Conservation (phyloP, 2,113 vertebrate species). For the Pomatostomus ruficeps region DNA sequence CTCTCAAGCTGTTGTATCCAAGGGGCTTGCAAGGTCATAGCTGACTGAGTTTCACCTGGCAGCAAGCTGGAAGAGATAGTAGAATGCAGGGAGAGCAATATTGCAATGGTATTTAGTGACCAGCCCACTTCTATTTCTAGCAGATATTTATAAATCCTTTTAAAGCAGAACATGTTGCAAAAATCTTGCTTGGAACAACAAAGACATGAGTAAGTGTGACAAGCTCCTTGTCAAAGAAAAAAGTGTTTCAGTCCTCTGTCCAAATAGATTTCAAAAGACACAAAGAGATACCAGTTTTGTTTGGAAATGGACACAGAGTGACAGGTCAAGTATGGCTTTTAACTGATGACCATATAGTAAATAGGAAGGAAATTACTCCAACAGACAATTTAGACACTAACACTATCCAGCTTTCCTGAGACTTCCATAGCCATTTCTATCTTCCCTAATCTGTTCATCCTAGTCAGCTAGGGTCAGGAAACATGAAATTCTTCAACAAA, state of each 20-base stretch:
- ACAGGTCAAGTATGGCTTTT: conserved; percentile 32
- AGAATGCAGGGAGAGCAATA: background rate
- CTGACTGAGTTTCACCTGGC: background rate
- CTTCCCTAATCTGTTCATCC: background rate
- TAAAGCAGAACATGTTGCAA: background rate
- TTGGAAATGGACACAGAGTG: background rate
- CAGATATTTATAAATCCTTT: conserved; percentile 2
- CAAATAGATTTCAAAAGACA: conserved; percentile 14
- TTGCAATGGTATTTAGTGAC: background rate
- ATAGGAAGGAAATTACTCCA: conserved; percentile 10
- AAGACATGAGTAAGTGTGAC: conserved; percentile 40
- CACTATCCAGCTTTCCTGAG: background rate
- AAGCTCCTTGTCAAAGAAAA: background rate
- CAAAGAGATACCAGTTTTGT: background rate
- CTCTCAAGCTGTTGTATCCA: background rate
- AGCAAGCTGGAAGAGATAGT: background rate
- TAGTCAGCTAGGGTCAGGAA: background rate
- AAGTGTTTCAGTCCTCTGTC: background rate
- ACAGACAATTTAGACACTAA: background rate
- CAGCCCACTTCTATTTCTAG: background rate
- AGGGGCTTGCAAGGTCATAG: background rate
- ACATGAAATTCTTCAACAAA: background rate
- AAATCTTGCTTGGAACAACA: background rate
- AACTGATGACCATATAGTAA: background rate
- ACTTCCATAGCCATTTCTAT: background rate